Conservation (phyloP, 2,888 invertebrate species). For the Penaeus monodon region DNA sequence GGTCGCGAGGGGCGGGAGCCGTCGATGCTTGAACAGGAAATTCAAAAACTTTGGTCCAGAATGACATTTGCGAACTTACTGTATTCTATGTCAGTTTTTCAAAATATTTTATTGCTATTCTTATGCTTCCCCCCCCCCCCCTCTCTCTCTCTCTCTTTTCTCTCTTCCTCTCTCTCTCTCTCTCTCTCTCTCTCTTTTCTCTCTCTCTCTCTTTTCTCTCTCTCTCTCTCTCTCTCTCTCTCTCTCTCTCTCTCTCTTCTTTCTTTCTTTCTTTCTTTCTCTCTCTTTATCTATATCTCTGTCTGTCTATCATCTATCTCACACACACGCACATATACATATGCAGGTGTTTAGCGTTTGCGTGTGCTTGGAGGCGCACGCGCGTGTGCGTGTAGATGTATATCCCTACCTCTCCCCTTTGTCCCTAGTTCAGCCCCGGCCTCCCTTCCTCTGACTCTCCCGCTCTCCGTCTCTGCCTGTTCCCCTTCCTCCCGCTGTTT, state of each 20-base stretch:
- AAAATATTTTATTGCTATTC: background rate
- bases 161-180: slow-evolving; percentile 7
- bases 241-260: slow-evolving; percentile 5
- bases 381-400: background rate
- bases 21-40: too few relatives aligned
- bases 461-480: slow-evolving; percentile 19
- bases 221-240: background rate
- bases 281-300: background rate
- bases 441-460: background rate
- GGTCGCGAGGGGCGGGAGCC: too few relatives aligned
- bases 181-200: background rate
- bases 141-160: slow-evolving; percentile 8
- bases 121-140: background rate
- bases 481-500: background rate
- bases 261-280: background rate
- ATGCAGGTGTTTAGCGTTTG: background rate
- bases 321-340: too few relatives aligned
- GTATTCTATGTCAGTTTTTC: background rate
- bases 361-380: background rate
- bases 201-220: background rate
- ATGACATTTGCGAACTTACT: too few relatives aligned
- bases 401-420: too few relatives aligned
- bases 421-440: too few relatives aligned
- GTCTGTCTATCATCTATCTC: background rate
- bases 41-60: too few relatives aligned